phyloP scores from a whole-genome alignment of 2,888 invertebrate species.

The Chaitophorus viminalis region DNA sequence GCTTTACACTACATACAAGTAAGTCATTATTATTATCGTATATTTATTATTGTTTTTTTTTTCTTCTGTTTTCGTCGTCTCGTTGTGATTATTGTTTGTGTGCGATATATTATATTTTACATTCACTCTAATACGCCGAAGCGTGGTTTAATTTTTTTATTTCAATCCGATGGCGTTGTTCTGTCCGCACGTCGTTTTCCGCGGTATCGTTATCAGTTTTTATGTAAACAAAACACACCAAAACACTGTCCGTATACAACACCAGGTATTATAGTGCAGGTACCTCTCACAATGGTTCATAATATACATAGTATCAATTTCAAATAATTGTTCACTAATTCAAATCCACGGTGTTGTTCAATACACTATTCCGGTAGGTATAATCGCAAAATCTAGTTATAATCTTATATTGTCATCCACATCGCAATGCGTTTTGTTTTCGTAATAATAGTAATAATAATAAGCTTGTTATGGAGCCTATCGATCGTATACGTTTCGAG shows the following conservation, averaged over 20 bases:
- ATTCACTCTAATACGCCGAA: too few relatives aligned
- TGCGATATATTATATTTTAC: not conserved
- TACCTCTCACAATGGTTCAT: too few relatives aligned
- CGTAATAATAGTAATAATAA: not conserved
- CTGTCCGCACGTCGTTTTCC: too few relatives aligned
- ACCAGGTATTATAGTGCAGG: too few relatives aligned
- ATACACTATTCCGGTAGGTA: too few relatives aligned
- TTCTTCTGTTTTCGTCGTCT: not conserved
- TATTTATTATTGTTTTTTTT: not conserved
- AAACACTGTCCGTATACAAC: too few relatives aligned
- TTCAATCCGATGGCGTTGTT: not conserved
- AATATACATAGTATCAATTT: too few relatives aligned
- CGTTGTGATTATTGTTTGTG: not conserved
- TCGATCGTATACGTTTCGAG: not conserved
- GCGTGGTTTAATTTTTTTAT: too few relatives aligned
- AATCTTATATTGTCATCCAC: too few relatives aligned
- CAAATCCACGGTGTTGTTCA: too few relatives aligned
- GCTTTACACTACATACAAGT: constrained; percentile 28
- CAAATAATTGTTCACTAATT: too few relatives aligned
- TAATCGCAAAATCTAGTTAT: not conserved
- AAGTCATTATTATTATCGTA: constrained; percentile 9
- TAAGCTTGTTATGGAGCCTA: not conserved
- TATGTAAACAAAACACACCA: not conserved
- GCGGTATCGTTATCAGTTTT: not conserved
- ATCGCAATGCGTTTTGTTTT: not conserved